Base-by-base conservation (phyloP, 2,888 invertebrate genomes). In the Chironomus tentans region DNA sequence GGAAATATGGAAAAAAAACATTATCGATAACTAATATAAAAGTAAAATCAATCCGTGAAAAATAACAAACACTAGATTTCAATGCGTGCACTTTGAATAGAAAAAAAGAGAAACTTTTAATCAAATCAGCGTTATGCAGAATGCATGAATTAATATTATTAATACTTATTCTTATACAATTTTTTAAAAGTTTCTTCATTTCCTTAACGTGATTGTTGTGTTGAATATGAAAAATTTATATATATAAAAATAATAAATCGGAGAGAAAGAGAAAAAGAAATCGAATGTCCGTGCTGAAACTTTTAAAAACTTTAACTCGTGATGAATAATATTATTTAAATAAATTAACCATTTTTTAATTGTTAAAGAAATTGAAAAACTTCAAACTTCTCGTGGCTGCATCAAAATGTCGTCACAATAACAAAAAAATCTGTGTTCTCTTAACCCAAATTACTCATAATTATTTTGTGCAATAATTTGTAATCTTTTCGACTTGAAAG, bases 401-500 rank as follows among this genome's bases (percentile, higher is more conserved):
- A 38, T 38, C 38, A 73, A n/a, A n/a, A 62, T 73, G 73, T 73
- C 73, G 73, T 73, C 73, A 73, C 46, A 73, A 62, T 21, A 73
- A 62, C 46, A 21, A 73, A 21, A 4, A 56, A 73, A 65, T 15
- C 18, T 22, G 21, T 50, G 73, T 62, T 73, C 73, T 62, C 22
- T 73, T 73, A 73, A 73, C 73, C 73, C 12, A 73, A 62, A 73
- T 73, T 38, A 73, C 62, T 73, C 62, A 38, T 50, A 38, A 70
- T 24, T 65, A 22, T 21, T 21, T 65, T 13, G 21, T 65, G 62
- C 62, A 18, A 18, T 62, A 62, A 21, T 62, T 18, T 65, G 13
- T 65, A 13, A 24, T 21, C 13, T 65, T 62, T 62, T 62, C n/a
- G 18, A n/a, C 50, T 50, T 15, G 56, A 18, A 15, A 56, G 56